Evolutionary conservation across 1,140 invertebrate genomes (phyloP), one percentile per base, ranked within the genome.

Genomic region (Psilanteris sp.): DNA sequence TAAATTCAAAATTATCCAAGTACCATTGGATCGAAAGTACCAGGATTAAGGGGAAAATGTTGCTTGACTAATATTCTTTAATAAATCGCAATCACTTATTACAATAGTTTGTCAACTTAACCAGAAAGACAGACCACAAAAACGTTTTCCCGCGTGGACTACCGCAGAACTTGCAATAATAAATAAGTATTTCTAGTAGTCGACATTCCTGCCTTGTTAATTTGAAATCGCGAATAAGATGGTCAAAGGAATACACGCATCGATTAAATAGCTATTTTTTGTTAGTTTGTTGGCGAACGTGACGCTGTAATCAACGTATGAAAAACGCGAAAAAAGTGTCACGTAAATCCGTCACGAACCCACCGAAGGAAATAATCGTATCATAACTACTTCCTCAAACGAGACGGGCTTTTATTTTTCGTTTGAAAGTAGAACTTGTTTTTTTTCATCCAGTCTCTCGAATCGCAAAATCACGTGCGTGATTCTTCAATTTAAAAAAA

Each of bases 251-350:
- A 44, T 44, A 14, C 20, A 13, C 50, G 27, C 27, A 43, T 20
- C 32, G 36, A 54, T 66, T 52, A 43, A 54, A 39, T 9, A 9
- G 36, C 7, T 11, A 26, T 36, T 36, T 46, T 67, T 67, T 52
- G 11, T 20, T 4, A 10, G 34, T 37, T 13, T 5, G 26, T 4
- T n/a, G 13, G 5, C 14, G 22, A 3, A 37, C 59, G 15, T 39
- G 62, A 36, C 46, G 48, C 37, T 39, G 37, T 31, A 20, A 4
- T 11, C 15, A 8, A 26, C 18, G 5, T 10, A 61, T 61, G 36
- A 62, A 62, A 75, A 62, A 62, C 50, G 24, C 52, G 52, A 71
- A 70, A 70, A 62, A 67, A 50, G 54, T 75, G 72, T 76, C 72
- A 76, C 72, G 64, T 64, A 52, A 62, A 70, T 37, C 44, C 55